phyloP scores from a whole-genome alignment of 2,113 vertebrate species.

The Phrynosoma blainvillii region DNA sequence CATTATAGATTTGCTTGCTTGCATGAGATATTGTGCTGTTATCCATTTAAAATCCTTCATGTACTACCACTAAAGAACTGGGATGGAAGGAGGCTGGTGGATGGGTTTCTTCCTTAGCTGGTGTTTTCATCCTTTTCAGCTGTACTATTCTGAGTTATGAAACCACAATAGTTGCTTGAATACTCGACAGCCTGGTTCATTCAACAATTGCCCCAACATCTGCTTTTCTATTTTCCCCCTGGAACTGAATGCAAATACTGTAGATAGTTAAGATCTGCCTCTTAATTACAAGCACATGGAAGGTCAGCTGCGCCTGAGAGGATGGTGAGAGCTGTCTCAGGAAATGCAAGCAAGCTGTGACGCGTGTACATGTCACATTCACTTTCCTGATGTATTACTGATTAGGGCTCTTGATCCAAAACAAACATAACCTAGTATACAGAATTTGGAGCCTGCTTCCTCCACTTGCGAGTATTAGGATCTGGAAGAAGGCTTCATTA shows the following conservation, averaged over 20 bases:
- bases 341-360: constrained; percentile 45
- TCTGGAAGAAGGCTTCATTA: not conserved
- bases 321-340: constrained; percentile 43
- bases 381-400: constrained; percentile 70
- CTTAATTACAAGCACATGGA: constrained; percentile 31
- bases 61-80: not conserved
- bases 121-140: constrained; percentile 17
- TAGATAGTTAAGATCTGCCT: not conserved
- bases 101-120: not conserved
- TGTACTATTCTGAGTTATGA: not conserved
- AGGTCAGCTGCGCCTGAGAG: not conserved
- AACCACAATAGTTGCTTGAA: constrained; percentile 16
- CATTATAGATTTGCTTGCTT: not conserved
- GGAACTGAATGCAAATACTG: constrained; percentile 20
- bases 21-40: not conserved
- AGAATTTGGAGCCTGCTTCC: constrained; percentile 44
- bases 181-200: constrained; percentile 2
- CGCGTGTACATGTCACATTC: constrained; percentile 59
- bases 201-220: constrained; percentile 20
- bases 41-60: not conserved
- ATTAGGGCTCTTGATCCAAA: constrained; percentile 72
- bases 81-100: not conserved
- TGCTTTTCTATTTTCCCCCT: not conserved
- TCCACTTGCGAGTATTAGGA: constrained; percentile 40
- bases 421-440: constrained; percentile 74